Base-by-base conservation (phyloP, 2,888 invertebrate genomes). In the Tricholauxania praeusta region DNA sequence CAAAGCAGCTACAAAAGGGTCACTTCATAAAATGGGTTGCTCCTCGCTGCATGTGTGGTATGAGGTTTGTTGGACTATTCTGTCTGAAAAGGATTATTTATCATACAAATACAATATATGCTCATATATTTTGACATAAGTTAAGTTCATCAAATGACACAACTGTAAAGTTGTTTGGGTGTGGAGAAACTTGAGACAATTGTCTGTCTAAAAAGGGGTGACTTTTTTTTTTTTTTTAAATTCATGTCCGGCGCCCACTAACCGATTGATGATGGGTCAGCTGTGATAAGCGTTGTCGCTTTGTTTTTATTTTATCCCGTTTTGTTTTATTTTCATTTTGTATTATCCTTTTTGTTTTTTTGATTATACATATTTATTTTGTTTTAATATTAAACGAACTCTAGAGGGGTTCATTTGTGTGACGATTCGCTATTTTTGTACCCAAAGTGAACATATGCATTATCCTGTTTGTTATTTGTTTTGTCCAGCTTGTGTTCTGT, bases 41-140 rank as follows among this genome's bases (percentile, higher is more conserved):
- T 22, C 17, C 4, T 15, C 12, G 55, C 10, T 19, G 22, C 12
- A 22, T 55, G 1, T 12, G 19, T 15, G 55, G 55, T 12, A 55
- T 17, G n/a, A 55, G 22, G 22, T 19, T 55, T 39, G 39, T 39
- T 10, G 10, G 39, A 39, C 39, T 39, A 39, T 28, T 19, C 55
- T 28, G 32, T 60, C 60, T n/a, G 52, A 47, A 69, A 72, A 69
- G 73, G 75, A 69, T 75, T 75, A 75, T 60, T 77, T 77, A 78
- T 75, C 78, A 68, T 73, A 47, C 62, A 32, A 17, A 70, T 47
- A 62, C 63, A n/a, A 69, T 70, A 32, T 39, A 39, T 10, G 39
- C 10, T 39, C 39, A 39, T 63, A 78, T 79, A 77, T 79, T 79
- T 79, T 78, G 79, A 79, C 78, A 79, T 74, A 77, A 79, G 79